Evolutionary conservation across 1,140 invertebrate genomes (phyloP).

Genomic region (Planococcus citri): DNA sequence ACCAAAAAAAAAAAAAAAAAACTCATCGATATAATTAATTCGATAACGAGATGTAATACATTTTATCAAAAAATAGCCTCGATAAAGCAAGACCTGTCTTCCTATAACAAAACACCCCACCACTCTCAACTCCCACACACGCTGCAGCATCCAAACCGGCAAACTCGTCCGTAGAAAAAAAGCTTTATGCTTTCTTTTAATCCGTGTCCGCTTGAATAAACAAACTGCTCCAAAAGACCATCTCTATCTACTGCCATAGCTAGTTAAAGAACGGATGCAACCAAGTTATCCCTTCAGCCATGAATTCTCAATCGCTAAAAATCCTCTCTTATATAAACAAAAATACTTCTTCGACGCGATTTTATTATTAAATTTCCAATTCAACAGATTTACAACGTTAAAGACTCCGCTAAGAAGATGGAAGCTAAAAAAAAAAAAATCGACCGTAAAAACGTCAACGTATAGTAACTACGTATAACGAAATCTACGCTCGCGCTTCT

Average conservation of each 20-base stretch:
- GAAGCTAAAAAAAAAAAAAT: not conserved
- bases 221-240: not conserved
- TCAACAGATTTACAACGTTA: not conserved
- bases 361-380: constrained; percentile 4
- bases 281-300: not conserved
- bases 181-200: not conserved
- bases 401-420: not conserved
- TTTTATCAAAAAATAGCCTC: no score
- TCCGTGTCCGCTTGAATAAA: not conserved
- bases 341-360: constrained; percentile 1
- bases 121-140: no score
- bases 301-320: constrained; percentile 3
- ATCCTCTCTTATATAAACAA: constrained; percentile 3
- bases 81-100: no score
- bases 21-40: no score
- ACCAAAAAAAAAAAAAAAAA: no score
- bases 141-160: no score
- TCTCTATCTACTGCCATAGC: not conserved
- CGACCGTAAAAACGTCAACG: not conserved
- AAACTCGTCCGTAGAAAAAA: not conserved
- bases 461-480: no score
- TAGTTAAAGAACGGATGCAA: not conserved
- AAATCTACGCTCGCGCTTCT: no score
- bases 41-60: no score
- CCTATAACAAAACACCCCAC: no score